Evolutionary conservation across 2,113 vertebrate species (phyloP).

Genomic region (Xiphophorus maculatus): DNA sequence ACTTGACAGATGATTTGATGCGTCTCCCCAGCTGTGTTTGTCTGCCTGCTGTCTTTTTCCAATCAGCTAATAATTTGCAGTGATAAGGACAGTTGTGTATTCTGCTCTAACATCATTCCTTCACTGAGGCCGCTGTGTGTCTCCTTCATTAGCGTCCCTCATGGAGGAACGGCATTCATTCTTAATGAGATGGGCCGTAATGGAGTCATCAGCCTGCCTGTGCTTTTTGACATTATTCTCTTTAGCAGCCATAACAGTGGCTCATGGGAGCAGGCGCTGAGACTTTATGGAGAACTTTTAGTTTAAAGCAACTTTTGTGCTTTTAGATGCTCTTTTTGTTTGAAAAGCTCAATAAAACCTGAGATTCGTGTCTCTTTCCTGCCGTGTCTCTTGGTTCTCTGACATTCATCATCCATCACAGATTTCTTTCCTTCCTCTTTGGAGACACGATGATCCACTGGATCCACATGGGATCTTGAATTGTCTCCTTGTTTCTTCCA

Average conservation of each 20-base stretch:
- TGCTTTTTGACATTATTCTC: conserved; percentile 24
- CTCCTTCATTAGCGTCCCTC: conserved; percentile 71
- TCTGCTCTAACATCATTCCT: conserved; percentile 71
- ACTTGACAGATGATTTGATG: no score
- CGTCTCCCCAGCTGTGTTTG: not conserved
- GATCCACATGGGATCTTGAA: conserved; percentile 57
- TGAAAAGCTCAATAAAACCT: conserved; percentile 51
- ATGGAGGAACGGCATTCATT: conserved; percentile 50
- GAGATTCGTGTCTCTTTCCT: conserved; percentile 36
- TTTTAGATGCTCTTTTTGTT: conserved; percentile 10
- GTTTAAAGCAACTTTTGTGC: not conserved
- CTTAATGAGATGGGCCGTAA: conserved; percentile 58
- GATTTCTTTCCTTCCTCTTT: conserved; percentile 50
- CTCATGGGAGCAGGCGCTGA: conserved; percentile 5
- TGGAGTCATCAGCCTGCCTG: conserved; percentile 61
- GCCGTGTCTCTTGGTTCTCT: conserved; percentile 45
- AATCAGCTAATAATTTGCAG: conserved; percentile 52
- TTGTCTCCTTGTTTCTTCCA: conserved; percentile 27
- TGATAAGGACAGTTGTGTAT: conserved; percentile 71
- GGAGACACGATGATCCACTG: conserved; percentile 68
- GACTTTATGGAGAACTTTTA: conserved; percentile 9
- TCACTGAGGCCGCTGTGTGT: conserved; percentile 73
- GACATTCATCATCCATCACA: conserved; percentile 69
- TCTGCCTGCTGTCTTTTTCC: conserved; percentile 22
- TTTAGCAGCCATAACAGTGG: conserved; percentile 28